phyloP scores from a whole-genome alignment of 2,797 vertebrate genomes.

The Channa striata region DNA sequence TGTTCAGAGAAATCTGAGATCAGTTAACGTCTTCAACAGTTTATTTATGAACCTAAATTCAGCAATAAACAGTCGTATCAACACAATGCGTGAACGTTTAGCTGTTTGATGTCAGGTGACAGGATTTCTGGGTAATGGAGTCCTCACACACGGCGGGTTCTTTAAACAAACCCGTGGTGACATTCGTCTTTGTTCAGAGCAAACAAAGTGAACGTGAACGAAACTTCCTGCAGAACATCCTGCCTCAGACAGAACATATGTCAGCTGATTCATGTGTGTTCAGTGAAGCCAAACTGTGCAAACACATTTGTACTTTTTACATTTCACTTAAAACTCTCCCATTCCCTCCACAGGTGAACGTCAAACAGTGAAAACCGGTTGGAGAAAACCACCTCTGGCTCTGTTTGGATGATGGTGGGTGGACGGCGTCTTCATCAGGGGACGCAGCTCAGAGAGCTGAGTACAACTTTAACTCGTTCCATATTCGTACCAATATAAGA shows the following conservation, averaged over 20 bases:
- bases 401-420: not conserved
- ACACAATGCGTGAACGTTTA: too few relatives aligned
- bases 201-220: constrained; percentile 5
- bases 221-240: constrained; percentile 14
- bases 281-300: too few relatives aligned
- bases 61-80: too few relatives aligned
- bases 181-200: constrained; percentile 12
- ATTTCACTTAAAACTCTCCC: not conserved
- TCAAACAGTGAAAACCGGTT: constrained; percentile 16
- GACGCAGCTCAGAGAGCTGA: too few relatives aligned
- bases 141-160: constrained; percentile 5
- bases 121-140: constrained; percentile 22
- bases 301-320: too few relatives aligned
- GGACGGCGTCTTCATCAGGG: too few relatives aligned
- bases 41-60: too few relatives aligned
- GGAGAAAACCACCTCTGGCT: not conserved
- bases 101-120: too few relatives aligned
- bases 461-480: too few relatives aligned
- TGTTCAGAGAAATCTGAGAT: not conserved
- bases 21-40: too few relatives aligned
- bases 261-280: not conserved
- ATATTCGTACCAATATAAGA: too few relatives aligned
- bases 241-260: constrained; percentile 11
- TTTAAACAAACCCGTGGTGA: constrained; percentile 11
- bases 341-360: constrained; percentile 11